Conservation (phyloP, 92 coral and sea anemone species). For the Pocillopora grandis region DNA sequence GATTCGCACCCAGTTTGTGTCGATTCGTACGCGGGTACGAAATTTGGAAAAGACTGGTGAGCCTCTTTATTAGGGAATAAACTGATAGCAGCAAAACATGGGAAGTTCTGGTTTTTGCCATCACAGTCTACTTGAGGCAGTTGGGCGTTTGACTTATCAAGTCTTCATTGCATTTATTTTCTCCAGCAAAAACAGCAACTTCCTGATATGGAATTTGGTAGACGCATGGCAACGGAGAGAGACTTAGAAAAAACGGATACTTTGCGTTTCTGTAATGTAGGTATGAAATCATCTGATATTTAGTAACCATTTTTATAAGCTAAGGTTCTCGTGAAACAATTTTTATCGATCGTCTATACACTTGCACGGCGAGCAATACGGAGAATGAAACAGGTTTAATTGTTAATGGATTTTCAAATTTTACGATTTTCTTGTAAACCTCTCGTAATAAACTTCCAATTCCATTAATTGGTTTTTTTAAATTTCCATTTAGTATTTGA, state of each 20-base stretch:
- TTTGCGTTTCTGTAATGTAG: constrained; percentile 88
- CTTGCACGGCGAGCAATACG: too few relatives aligned
- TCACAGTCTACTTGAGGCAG: background rate
- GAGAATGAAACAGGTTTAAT: too few relatives aligned
- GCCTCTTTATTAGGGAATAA: too few relatives aligned
- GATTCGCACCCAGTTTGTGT: too few relatives aligned
- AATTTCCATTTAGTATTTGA: constrained; percentile 71
- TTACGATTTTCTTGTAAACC: background rate
- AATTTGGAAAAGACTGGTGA: too few relatives aligned
- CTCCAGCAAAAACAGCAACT: constrained; percentile 87
- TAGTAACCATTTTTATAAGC: too few relatives aligned
- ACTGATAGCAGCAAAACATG: too few relatives aligned
- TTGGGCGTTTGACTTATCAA: background rate
- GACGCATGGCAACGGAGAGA: constrained; percentile 96
- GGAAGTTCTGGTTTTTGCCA: background rate
- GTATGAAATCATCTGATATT: constrained; percentile 25
- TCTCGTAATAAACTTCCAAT: background rate
- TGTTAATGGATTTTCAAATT: background rate
- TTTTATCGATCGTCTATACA: too few relatives aligned
- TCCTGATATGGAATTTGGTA: constrained; percentile 98
- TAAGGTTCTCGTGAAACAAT: too few relatives aligned
- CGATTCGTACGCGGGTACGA: too few relatives aligned
- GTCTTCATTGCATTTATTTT: background rate
- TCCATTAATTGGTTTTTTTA: background rate
- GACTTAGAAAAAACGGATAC: constrained; percentile 93